Base-by-base conservation (phyloP, 2,113 vertebrate genomes). In the Nothocercus nigrocapillus region DNA sequence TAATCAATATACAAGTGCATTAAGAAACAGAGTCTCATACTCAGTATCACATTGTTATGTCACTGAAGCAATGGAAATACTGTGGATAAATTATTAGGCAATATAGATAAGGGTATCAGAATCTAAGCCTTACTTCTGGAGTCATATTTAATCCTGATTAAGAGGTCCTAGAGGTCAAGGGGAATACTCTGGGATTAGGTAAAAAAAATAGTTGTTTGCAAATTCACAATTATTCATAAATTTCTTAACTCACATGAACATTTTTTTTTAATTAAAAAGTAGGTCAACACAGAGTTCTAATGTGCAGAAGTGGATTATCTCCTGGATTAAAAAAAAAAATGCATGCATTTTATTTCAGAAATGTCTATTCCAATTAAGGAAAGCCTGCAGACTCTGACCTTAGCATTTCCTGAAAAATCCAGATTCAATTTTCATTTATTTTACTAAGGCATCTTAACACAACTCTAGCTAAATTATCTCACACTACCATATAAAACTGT, bases 151-250 rank as follows among this genome's bases (percentile, higher is more conserved):
- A 63, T 91, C 21, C 47, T 47, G 17, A 84, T 61, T 19, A 42
- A 77, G 21, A 80, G 8, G 19, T 91, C 34, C 62, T 58, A 72
- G 34, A 79, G 90, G 54, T n/a, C 2, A 70, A 82, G 3, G 0
- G 0, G 51, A 87, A 94, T 89, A 91, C 88, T 93, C 77, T 82
- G 69, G 61, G 21, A 64, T 90, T 75, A 88, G 12, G 16, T 42
- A 4, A 90, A 70, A 93, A 96, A 82, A 68, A 95, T 94, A 58
- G 61, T 93, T 80, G 6, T 28, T 93, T 95, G 91, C 44, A 85
- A 97, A 91, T 51, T 69, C 69, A 90, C 34, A 62, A 19, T 59
- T 74, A 42, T 32, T 90, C 6, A 76, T 86, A 76, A 90, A 72
- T 44, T 70, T 73, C 20, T 86, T 91, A 63, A 92, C 49, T 93